These are phyloP conservation scores for Harmothoe impar DNA, from an alignment of 2,888 invertebrate genomes.

Conservation along the genomic window DNA sequence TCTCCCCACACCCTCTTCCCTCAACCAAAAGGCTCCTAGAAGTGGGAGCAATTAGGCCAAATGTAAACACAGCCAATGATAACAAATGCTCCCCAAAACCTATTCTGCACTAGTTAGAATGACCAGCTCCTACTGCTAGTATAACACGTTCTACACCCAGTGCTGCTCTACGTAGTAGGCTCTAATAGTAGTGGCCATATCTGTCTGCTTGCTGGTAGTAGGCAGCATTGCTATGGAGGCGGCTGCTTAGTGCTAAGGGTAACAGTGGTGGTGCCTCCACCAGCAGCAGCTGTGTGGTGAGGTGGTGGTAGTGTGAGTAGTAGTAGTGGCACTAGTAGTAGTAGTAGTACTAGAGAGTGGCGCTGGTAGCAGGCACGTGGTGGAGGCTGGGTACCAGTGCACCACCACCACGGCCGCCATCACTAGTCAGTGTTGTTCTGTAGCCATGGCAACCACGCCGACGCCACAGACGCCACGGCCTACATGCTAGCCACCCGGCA, in stretches of 20 bases:
- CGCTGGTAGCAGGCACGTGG: conserved; percentile 23
- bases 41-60: conserved; percentile 17
- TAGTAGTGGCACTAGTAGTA: conserved; percentile 7
- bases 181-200: background rate
- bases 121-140: background rate
- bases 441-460: conserved; percentile 56
- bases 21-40: background rate
- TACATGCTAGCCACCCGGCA: background rate
- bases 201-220: background rate
- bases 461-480: background rate
- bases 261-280: background rate
- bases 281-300: background rate
- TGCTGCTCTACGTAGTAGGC: background rate
- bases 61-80: conserved; percentile 41
- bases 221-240: background rate
- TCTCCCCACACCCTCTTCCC: background rate
- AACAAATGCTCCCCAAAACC: background rate
- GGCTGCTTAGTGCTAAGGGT: background rate
- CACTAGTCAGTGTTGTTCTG: conserved; percentile 52
- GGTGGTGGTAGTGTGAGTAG: background rate
- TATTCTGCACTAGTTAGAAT: background rate
- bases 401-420: background rate
- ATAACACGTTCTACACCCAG: background rate
- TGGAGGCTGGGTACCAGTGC: background rate
- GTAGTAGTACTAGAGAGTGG: background rate